Base-by-base conservation (phyloP, 2,797 vertebrate species). In the Tapirus indicus region DNA sequence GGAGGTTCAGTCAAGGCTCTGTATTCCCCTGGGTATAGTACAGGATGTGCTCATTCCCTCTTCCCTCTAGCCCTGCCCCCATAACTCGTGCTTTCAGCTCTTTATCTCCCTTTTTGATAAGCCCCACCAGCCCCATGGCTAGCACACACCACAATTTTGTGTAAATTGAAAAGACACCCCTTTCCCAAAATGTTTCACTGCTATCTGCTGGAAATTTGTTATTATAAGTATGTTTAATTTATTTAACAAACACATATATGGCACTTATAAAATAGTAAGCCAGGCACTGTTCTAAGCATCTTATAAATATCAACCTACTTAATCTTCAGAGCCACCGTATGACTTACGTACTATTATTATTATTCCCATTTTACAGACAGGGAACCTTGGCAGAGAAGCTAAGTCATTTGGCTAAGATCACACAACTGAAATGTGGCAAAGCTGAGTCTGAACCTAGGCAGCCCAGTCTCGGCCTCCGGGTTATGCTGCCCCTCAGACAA, bases 151-250 rank as follows among this genome's bases (percentile, higher is more conserved):
- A 91, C 7, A 25, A 2, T 77, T 82, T n/a, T 52, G 44, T 27
- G n/a, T 56, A 47, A 49, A 47, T 0, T 91, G 47, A n/a, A 49
- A 88, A 82, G 64, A 38, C 7, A 88, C 12, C 4, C 74, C 86
- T 88, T 92, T 64, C 41, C 84, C 66, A 86, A 88, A 93, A 47
- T 74, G 17, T 18, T 38, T 71, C 47, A 85, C 47, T 85, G 54
- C 17, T 41, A 21, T 6, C 32, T 47, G 64, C 35, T 68, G 66
- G 80, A 80, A 69, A 85, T 23, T 10, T 68, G 38, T 79, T 75
- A 60, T 52, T 86, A 10, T 41, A 83, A 54, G 60, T 54, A 49
- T 60, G 23, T n/a, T 85, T 80, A 88, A 71, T 23, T 77, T 83
- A 80, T 27, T 38, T 56, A 88, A 84, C 11, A 78, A 35, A 82